Conservation (phyloP, 2,797 vertebrate species). For the Anguilla anguilla region DNA sequence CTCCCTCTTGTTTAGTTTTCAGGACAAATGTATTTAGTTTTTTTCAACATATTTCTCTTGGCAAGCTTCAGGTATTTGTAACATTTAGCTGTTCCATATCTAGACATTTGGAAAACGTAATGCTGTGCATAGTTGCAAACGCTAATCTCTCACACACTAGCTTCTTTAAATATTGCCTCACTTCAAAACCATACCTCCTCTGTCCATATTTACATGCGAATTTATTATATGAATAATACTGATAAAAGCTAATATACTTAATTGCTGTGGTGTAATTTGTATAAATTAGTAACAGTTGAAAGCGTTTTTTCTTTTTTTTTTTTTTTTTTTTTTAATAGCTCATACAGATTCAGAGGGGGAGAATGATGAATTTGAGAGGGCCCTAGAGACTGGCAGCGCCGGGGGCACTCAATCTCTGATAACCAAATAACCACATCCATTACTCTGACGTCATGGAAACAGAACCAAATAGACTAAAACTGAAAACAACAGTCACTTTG, state of each 20-base stretch:
- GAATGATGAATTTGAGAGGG: not conserved
- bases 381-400: not conserved
- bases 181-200: not conserved
- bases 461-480: not conserved
- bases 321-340: not conserved
- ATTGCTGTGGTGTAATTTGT: not conserved
- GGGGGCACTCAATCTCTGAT: not conserved
- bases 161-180: not conserved
- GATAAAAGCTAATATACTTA: not conserved
- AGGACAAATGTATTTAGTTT: not conserved
- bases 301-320: not conserved
- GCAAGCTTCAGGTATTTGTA: not conserved
- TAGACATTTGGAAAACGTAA: not conserved
- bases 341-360: not conserved
- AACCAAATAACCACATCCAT: not conserved
- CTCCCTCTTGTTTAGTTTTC: not conserved
- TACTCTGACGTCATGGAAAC: conserved; percentile 5
- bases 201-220: not conserved
- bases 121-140: not conserved
- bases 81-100: not conserved
- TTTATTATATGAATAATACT: not conserved
- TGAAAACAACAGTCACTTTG: not conserved
- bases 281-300: not conserved
- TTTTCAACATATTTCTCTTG: not conserved
- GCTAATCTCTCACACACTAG: not conserved